These are phyloP conservation scores for Oscheius myriophilus DNA, from an alignment of 2,888 invertebrate genomes.

Conservation along the genomic window DNA sequence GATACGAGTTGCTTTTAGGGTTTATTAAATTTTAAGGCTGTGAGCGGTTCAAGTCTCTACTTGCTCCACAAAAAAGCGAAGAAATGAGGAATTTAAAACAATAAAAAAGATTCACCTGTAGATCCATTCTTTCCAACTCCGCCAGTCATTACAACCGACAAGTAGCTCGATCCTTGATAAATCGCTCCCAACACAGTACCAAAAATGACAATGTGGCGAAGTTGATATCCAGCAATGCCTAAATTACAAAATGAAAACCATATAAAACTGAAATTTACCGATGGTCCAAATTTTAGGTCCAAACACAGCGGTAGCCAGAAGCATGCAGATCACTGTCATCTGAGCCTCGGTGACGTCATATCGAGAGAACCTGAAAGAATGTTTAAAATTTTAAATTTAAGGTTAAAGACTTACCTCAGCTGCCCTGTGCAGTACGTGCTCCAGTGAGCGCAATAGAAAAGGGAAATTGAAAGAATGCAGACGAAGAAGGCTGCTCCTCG, in stretches of 20 bases:
- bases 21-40: too few relatives aligned
- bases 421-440: slow-evolving; percentile 95
- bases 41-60: neutral
- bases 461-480: slow-evolving; percentile 90
- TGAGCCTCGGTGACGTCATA: slow-evolving; percentile 98
- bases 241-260: neutral
- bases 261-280: slow-evolving; percentile 4
- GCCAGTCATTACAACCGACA: slow-evolving; percentile 76
- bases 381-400: neutral
- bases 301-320: slow-evolving; percentile 85
- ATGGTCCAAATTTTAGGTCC: slow-evolving; percentile 77
- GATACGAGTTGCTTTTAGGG: too few relatives aligned
- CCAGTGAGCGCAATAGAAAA: slow-evolving; percentile 99
- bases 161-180: slow-evolving; percentile 67
- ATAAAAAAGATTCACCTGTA: slow-evolving; percentile 77
- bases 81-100: slow-evolving; percentile 30
- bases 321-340: slow-evolving; percentile 88
- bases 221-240: slow-evolving; percentile 58
- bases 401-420: slow-evolving; percentile 65
- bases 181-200: slow-evolving; percentile 58
- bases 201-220: slow-evolving; percentile 68
- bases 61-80: slow-evolving; percentile 2
- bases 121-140: slow-evolving; percentile 99
- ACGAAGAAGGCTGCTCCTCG: slow-evolving; percentile 94
- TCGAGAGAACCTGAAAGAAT: slow-evolving; percentile 75